Base-by-base conservation (phyloP, 1,140 invertebrate species). In the Thaumetopoea pityocampa region DNA sequence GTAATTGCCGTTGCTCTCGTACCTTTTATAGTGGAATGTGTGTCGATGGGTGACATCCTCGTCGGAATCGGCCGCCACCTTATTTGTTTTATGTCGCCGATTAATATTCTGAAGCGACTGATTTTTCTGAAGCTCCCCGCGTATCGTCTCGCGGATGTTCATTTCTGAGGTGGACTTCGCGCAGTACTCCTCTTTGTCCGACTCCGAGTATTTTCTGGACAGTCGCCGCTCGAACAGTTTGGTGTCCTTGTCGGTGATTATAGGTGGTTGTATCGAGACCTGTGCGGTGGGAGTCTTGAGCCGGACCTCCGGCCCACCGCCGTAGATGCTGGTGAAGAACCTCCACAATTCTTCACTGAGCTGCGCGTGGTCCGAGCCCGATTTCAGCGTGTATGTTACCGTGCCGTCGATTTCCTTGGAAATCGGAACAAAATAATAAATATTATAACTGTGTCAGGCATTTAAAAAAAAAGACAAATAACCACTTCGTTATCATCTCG, bases 341-440 rank as follows among this genome's bases (percentile, higher is more conserved):
- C 90, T 87, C 95, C 95, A 98, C 23, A 94, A 85, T 28, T 94
- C 91, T 63, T 94, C 90, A 36, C 92, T 92, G 19, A 97, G 87
- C 59, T 96, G 93, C 4, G 92, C 93, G 78, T 94, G 92, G 67
- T 96, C 94, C 0, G 94, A 94, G 17, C 91, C 90, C 55, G 67
- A 49, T 18, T 85, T 85, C 14, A 87, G 36, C 14, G 79, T 67
- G 42, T 82, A 77, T 2, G 59, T 68, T 14, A 60, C 64, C 10
- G 44, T 50, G 12, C 77, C 72, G 40, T 83, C 74, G 17, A 70
- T 42, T 17, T 83, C 79, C 79, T n/a, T 83, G 67, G 0, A 73
- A 79, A 24, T 10, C n/a, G n/a, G n/a, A n/a, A n/a, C n/a, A n/a
- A n/a, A n/a, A n/a, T n/a, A n/a, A n/a, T n/a, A n/a, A n/a, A n/a